Evolutionary conservation across 2,888 invertebrate species (phyloP), one percentile per base, ranked within the genome.

Genomic region (Brachynemurus nebulosus): DNA sequence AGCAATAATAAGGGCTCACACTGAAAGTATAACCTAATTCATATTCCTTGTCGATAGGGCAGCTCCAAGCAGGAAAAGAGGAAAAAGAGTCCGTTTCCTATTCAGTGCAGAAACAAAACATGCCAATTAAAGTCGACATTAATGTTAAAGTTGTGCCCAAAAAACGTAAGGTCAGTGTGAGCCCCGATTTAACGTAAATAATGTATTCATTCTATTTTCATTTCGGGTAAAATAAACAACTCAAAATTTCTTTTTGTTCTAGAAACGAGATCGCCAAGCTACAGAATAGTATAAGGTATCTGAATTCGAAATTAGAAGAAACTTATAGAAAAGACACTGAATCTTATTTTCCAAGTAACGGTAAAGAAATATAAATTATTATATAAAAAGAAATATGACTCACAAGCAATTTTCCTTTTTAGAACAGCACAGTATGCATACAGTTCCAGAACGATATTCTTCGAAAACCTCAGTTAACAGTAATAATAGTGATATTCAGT

Each of bases 201-300:
- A 42, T 18, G 12, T 23, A 45, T 9, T 23, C 12, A 9, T 65
- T 66, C 63, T 65, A 63, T 60, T 64, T 68, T 62, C 71, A 78
- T 78, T 71, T 19, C 35, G 17, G 14, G 19, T 38, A 30, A 35
- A 14, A 23, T 18, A 30, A 45, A 36, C 53, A 40, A 40, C 41
- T 27, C 36, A 51, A 55, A 55, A 59, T 54, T 55, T 57, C 53
- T 64, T 66, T 63, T 66, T 63, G 60, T 65, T 69, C 62, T 71
- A 78, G 79, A 71, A 69, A 80, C 75, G 80, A 81, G 73, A 76
- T 82, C 79, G 80, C 75, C 74, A 74, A 72, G 71, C 72, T 82
- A 77, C 81, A 81, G 75, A 78, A 71, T 78, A 81, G 78, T 74
- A 71, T 82, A 80, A 75, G 78, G 61, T 71, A 65, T 61, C 70